Conservation (phyloP, 2,888 invertebrate genomes). For the Pediacus dermestoides region DNA sequence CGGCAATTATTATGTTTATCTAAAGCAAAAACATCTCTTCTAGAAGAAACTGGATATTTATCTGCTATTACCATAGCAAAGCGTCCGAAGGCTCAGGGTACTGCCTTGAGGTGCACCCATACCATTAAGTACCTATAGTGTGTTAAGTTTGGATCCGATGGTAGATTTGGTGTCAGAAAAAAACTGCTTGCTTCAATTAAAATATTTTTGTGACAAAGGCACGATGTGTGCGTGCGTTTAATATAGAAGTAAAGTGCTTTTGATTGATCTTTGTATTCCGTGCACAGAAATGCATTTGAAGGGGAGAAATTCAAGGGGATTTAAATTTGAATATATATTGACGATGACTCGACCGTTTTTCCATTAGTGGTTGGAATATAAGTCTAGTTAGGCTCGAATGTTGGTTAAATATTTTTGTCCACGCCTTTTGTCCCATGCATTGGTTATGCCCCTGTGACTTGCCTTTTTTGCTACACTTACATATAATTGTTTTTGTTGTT, state of each 20-base stretch:
- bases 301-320: constrained; percentile 35
- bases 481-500: constrained; percentile 9
- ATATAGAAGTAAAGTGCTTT: constrained; percentile 29
- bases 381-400: constrained; percentile 21
- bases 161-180: too few species aligned
- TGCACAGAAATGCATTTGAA: constrained; percentile 41
- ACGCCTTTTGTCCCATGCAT: constrained; percentile 23
- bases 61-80: too few species aligned
- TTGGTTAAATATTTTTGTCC: constrained; percentile 29
- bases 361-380: constrained; percentile 25
- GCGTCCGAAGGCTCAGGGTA: too few species aligned
- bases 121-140: too few species aligned
- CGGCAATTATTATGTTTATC: too few species aligned
- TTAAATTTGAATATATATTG: constrained; percentile 48
- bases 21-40: too few species aligned
- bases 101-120: too few species aligned
- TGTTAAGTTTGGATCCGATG: too few species aligned
- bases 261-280: constrained; percentile 46
- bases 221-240: constrained; percentile 22
- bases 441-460: constrained; percentile 23
- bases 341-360: constrained; percentile 41
- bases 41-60: too few species aligned
- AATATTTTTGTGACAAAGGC: too few species aligned
- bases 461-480: constrained; percentile 16
- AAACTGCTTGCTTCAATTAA: too few species aligned